phyloP scores from a whole-genome alignment of 1,140 invertebrate genomes.

The Camponotus vicinus region DNA sequence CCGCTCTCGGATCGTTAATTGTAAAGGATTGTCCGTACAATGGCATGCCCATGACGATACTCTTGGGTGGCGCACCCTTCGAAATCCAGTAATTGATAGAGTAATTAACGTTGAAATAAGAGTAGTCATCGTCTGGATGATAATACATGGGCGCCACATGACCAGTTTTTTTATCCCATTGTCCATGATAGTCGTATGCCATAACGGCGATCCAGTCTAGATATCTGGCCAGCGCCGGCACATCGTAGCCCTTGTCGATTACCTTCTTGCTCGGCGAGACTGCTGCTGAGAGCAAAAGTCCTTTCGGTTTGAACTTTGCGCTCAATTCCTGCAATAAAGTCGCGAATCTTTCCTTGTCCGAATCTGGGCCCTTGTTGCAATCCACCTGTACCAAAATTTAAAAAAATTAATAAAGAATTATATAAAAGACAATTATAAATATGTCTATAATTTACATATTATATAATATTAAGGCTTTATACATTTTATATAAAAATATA shows the following conservation, averaged over 20 bases:
- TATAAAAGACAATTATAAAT: background rate
- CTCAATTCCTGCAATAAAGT: constrained; percentile 91
- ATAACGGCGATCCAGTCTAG: constrained; percentile 96
- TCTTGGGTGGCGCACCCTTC: constrained; percentile 92
- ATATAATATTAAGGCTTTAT: too few relatives aligned
- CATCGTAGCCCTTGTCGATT: constrained; percentile 94
- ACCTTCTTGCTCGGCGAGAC: constrained; percentile 96
- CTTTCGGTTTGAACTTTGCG: constrained; percentile 90
- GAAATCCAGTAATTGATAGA: constrained; percentile 96
- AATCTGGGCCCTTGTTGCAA: constrained; percentile 93
- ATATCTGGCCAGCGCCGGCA: constrained; percentile 90
- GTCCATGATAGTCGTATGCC: constrained; percentile 95
- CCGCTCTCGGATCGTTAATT: constrained; percentile 86
- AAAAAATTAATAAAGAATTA: background rate
- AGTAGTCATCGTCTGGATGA: constrained; percentile 88
- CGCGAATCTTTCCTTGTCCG: constrained; percentile 93
- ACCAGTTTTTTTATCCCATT: constrained; percentile 94
- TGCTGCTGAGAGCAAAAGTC: constrained; percentile 92
- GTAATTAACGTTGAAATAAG: constrained; percentile 89
- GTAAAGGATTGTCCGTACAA: constrained; percentile 96
- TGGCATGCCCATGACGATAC: constrained; percentile 95
- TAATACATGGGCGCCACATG: constrained; percentile 94
- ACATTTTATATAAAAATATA: too few relatives aligned
- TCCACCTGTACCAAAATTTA: constrained; percentile 84
- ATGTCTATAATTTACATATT: background rate